Conservation (phyloP, 2,888 invertebrate genomes). For the Alviniconcha strummeri region DNA sequence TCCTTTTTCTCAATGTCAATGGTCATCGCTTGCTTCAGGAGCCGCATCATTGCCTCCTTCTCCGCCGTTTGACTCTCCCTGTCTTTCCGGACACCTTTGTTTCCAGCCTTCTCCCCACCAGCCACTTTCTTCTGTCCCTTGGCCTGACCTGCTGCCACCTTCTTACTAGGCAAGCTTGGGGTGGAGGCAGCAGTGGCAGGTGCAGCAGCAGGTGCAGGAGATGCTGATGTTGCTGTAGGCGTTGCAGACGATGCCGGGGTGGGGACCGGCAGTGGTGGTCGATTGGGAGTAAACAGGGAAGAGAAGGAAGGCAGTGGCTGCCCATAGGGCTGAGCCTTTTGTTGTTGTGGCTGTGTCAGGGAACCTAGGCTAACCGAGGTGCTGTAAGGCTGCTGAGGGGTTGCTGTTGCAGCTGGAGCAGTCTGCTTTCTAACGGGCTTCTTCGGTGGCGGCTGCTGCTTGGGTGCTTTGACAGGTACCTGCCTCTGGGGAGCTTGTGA, state of each 20-base stretch:
- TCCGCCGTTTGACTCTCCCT: background rate
- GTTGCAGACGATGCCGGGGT: background rate
- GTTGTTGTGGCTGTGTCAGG: background rate
- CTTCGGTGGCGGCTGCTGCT: too few species aligned
- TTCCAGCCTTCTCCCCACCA: background rate
- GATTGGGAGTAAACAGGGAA: constrained; percentile 22
- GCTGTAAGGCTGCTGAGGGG: background rate
- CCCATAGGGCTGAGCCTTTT: background rate
- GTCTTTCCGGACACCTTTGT: background rate
- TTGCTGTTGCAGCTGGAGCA: background rate
- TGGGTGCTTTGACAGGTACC: too few species aligned
- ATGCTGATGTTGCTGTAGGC: background rate
- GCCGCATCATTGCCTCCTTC: constrained; percentile 19
- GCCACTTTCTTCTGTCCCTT: constrained; percentile 15
- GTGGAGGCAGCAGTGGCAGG: background rate
- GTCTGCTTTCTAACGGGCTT: too few species aligned
- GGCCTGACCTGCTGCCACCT: background rate
- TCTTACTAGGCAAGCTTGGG: background rate
- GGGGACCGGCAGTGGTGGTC: background rate
- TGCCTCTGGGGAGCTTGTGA: background rate
- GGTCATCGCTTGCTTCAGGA: constrained; percentile 27
- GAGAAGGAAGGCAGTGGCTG: constrained; percentile 26
- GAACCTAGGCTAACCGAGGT: background rate
- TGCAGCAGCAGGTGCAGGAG: background rate
- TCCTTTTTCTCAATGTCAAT: constrained; percentile 20